Evolutionary conservation across 2,888 invertebrate genomes (phyloP).

Genomic region (Cosmia trapezina): DNA sequence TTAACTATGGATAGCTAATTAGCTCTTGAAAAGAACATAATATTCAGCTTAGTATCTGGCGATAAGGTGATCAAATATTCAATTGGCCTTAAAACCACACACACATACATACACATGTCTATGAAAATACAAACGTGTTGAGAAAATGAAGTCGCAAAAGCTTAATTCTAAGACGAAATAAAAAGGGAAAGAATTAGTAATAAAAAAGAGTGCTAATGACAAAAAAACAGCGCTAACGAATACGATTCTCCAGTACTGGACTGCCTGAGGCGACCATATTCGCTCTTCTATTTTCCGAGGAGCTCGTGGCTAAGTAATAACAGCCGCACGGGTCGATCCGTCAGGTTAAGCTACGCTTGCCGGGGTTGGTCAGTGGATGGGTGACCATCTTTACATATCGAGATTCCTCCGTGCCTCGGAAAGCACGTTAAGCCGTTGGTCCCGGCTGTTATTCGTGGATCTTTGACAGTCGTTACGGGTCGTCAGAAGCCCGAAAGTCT

Average conservation of each 20-base stretch:
- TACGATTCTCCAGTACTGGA: constrained; percentile 20
- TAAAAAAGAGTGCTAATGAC: constrained; percentile 32
- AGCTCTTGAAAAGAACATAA: neutral
- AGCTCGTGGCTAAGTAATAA: too few species aligned
- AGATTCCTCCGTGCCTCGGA: too few species aligned
- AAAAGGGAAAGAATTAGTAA: constrained; percentile 5
- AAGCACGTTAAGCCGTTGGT: too few species aligned
- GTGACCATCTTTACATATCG: too few species aligned
- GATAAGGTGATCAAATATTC: neutral
- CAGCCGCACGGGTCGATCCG: too few species aligned
- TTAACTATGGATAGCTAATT: neutral
- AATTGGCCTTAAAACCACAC: neutral
- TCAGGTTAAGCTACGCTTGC: too few species aligned
- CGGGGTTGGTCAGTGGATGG: too few species aligned
- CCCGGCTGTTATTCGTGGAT: too few species aligned
- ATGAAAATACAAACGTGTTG: constrained; percentile 1
- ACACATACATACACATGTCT: neutral
- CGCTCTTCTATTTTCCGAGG: constrained; percentile 34
- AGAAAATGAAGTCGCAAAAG: constrained; percentile 3
- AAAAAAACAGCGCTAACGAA: constrained; percentile 40
- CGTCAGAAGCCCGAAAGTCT: too few species aligned
- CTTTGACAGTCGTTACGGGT: too few species aligned
- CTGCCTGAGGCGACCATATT: constrained; percentile 29
- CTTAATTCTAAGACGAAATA: constrained; percentile 27
- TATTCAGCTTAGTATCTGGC: too few species aligned